Evolutionary conservation across 1,140 invertebrate genomes (phyloP).

Genomic region (Schlechtendalia chinensis): DNA sequence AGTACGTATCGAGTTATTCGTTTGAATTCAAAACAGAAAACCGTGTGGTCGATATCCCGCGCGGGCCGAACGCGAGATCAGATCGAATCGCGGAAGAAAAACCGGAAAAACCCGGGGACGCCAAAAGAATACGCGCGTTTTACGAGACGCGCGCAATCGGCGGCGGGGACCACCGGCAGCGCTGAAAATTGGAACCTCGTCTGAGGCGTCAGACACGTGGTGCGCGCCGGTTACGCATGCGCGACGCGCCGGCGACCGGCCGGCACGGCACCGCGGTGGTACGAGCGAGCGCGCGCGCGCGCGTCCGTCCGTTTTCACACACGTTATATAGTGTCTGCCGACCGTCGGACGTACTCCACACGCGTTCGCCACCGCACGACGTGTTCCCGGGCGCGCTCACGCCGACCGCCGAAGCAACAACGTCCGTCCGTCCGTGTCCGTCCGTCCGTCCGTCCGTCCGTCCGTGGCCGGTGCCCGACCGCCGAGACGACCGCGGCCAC

Average conservation of each 20-base stretch:
- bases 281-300: slow-evolving; percentile 20
- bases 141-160: too few relatives aligned
- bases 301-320: background rate
- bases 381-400: background rate
- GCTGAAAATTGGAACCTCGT: slow-evolving; percentile 43
- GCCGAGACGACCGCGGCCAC: background rate
- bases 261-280: slow-evolving; percentile 33
- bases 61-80: too few relatives aligned
- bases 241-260: slow-evolving; percentile 40
- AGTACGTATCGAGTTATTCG: too few relatives aligned
- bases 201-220: slow-evolving; percentile 48
- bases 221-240: slow-evolving; percentile 47
- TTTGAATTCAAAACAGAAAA: too few relatives aligned
- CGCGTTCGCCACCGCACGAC: slow-evolving; percentile 27
- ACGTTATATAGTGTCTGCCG: slow-evolving; percentile 32
- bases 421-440: slow-evolving; percentile 4
- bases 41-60: too few relatives aligned
- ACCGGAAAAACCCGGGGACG: too few relatives aligned
- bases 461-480: too few relatives aligned
- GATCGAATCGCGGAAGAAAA: too few relatives aligned
- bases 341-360: slow-evolving; percentile 37
- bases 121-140: too few relatives aligned
- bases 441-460: background rate
- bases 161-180: slow-evolving; percentile 42
- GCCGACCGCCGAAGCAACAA: background rate